Base-by-base conservation (phyloP, 2,113 vertebrate species). In the Forbesichthys agassizii region DNA sequence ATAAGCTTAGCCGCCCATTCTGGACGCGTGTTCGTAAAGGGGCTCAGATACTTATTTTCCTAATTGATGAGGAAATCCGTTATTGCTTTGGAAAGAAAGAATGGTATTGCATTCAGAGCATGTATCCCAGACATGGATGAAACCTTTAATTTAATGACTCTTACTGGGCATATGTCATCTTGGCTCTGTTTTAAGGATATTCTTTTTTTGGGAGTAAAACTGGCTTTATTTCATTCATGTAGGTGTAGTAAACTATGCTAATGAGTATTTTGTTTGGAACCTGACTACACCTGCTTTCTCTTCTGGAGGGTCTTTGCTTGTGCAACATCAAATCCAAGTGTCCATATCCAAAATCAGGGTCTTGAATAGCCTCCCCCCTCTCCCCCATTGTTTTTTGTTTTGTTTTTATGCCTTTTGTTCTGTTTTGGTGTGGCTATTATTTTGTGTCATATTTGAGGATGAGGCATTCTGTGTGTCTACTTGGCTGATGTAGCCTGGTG, bases 301-400 rank as follows among this genome's bases (percentile, higher is more conserved):
- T 62, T n/a, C 70, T 75, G 71, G 54, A 27, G 52, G 56, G n/a
- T 56, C 20, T 33, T 13, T n/a, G 58, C 73, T 73, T 84, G 69
- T 82, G 71, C 71, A 64, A 69, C 71, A 69, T 75, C 74, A 82
- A 69, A 88, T 81, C 63, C 65, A 82, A 79, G 77, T 76, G 73
- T 88, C 74, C 80, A 66, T 69, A 77, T 84, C 62, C 80, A 77
- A 80, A 42, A 86, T 89, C 83, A 82, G 81, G 80, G 85, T 87
- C 71, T 82, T 64, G 72, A 63, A 71, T 56, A 76, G 64, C 68
- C 70, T 84, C 79, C 85, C 75, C 78, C 27, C 27, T 27, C 27
- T 27, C 27, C 81, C 61, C 8, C 76, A 18, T 64, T 49, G 71
- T 69, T 67, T 56, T 61, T 59, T 46, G 51, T 65, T 16, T 12